Conservation (phyloP, 2,888 invertebrate genomes). For the Sturmia bella region DNA sequence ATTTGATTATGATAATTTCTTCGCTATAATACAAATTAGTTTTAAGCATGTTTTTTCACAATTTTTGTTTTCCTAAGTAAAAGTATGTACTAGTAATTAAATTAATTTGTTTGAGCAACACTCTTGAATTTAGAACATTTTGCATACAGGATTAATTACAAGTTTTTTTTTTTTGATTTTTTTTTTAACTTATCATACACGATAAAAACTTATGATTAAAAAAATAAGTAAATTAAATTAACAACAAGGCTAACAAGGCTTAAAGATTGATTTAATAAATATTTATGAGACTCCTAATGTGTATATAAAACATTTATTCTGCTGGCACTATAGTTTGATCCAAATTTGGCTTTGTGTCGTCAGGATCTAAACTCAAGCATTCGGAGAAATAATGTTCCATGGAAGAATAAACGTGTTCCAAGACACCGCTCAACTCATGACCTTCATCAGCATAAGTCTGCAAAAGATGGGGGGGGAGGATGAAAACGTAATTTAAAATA, state of each 20-base stretch:
- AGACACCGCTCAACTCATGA: slow-evolving; percentile 91
- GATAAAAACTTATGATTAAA: slow-evolving; percentile 13
- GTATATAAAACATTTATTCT: slow-evolving; percentile 73
- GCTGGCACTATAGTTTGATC: slow-evolving; percentile 82
- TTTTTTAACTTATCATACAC: slow-evolving; percentile 8
- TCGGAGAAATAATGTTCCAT: slow-evolving; percentile 96
- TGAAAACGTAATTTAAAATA: not conserved
- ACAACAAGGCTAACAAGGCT: slow-evolving; percentile 60
- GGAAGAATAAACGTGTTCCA: slow-evolving; percentile 94
- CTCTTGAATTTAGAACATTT: slow-evolving; percentile 15
- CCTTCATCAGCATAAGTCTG: slow-evolving; percentile 97
- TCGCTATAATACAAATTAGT: slow-evolving; percentile 16
- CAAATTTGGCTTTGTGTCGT: slow-evolving; percentile 85
- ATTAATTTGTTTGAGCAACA: slow-evolving; percentile 52
- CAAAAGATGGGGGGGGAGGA: slow-evolving; percentile 66
- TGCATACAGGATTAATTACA: slow-evolving; percentile 9
- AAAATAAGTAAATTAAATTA: slow-evolving; percentile 7
- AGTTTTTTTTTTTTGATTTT: slow-evolving; percentile 1
- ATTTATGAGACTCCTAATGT: slow-evolving; percentile 1
- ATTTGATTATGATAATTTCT: slow-evolving; percentile 41
- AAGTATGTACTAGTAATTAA: slow-evolving; percentile 22
- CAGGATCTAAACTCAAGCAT: slow-evolving; percentile 93
- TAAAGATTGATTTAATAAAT: slow-evolving; percentile 64
- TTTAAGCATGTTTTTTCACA: not conserved
- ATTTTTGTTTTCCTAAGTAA: slow-evolving; percentile 3